These are phyloP conservation scores for Zaprionus capensis DNA, from an alignment of 1,140 invertebrate genomes.

Conservation along the genomic window DNA sequence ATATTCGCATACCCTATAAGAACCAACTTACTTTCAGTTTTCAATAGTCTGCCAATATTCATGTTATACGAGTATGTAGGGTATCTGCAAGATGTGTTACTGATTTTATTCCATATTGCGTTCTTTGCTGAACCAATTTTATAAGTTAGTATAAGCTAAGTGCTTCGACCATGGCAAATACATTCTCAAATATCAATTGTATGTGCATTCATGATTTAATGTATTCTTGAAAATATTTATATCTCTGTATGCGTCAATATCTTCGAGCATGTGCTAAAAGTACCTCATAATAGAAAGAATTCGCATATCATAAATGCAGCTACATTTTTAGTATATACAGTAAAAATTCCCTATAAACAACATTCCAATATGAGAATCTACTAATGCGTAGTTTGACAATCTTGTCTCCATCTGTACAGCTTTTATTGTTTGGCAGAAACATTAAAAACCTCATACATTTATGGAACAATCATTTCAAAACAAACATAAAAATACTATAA, in stretches of 20 bases:
- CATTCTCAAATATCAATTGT: slow-evolving; percentile 17
- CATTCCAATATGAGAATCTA: neutral
- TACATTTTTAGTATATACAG: neutral
- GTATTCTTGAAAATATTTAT: slow-evolving; percentile 12
- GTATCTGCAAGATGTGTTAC: neutral
- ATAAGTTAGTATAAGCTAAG: slow-evolving; percentile 64
- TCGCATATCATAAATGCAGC: slow-evolving; percentile 21
- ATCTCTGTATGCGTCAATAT: slow-evolving; percentile 29
- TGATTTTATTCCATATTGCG: slow-evolving; percentile 15
- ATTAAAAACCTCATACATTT: too few species aligned
- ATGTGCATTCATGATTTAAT: slow-evolving; percentile 3
- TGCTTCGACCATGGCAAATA: slow-evolving; percentile 41
- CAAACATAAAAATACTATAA: too few species aligned
- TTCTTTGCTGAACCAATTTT: slow-evolving; percentile 60
- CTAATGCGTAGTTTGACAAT: too few species aligned
- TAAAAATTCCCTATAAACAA: neutral
- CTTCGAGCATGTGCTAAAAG: slow-evolving; percentile 40
- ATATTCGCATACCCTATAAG: neutral
- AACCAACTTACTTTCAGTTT: neutral
- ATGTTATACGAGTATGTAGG: neutral
- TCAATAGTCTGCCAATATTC: too few species aligned
- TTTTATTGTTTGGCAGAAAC: too few species aligned
- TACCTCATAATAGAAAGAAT: slow-evolving; percentile 31
- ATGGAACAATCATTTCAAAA: too few species aligned
- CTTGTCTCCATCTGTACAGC: neutral